Evolutionary conservation across 2,797 vertebrate genomes (phyloP), one percentile per base, ranked within the genome.

Genomic region (Selene dorsalis): DNA sequence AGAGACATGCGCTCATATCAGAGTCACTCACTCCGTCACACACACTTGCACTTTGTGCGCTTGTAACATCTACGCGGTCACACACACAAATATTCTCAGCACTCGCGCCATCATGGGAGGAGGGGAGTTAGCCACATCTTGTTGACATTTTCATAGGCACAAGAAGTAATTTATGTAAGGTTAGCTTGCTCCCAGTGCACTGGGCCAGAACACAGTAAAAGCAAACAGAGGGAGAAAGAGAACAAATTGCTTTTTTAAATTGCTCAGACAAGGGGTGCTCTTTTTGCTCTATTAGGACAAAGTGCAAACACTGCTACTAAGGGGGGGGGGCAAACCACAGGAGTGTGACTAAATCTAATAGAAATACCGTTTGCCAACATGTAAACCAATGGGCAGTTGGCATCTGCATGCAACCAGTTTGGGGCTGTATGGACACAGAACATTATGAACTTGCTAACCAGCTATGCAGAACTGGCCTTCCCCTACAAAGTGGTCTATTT

Each of bases 221-320:
- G 91, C 92, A 93, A 93, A 93, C 91, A 93, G 77, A 88, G 88
- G 81, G 83, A 84, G 88, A 93, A 92, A 92, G 78, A 87, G 87
- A 93, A 93, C 91, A 93, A 93, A 93, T 93, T 93, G 92, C 92
- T 93, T 92, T 93, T 93, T 94, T 91, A 93, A 93, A 93, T 93
- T 93, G 91, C 91, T 82, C 88, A 87, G 90, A 93, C 89, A 90
- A 89, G 84, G 78, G 81, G 68, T 84, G 87, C 87, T 90, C 84
- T 90, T 92, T 92, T 84, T 91, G 89, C 89, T 93, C 91, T 91
- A 92, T 93, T 94, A 93, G 90, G 89, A 91, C 91, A 89, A 79
- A 91, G 89, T 90, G 89, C 92, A 93, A 93, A 93, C 91, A 89
- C 52, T 53, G 87, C 82, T 83, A 79, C 85, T 84, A 87, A 79